Base-by-base conservation (phyloP, 2,888 invertebrate genomes). In the Synanthedon andrenaeformis region DNA sequence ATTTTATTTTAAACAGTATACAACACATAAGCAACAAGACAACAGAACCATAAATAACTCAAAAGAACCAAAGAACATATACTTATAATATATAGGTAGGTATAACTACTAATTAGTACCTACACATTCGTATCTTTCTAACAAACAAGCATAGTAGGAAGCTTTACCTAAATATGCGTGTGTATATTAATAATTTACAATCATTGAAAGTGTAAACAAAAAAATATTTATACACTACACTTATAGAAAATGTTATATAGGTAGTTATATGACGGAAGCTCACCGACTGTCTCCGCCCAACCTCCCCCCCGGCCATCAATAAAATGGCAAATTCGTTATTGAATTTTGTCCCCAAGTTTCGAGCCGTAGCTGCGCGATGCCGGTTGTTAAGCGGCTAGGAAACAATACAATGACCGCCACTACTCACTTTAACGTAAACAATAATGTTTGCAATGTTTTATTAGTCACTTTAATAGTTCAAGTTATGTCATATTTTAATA, bases 321-420 rank as follows among this genome's bases (percentile, higher is more conserved):
- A 88, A 88, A 88, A 88, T 88, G 88, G 87, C 88, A 85, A 88
- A 86, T 83, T 86, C 86, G 80, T 79, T 87, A 86, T 85, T 84
- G 87, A 84, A 85, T 86, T 87, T 86, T 84, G 79, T 83, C 74
- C 73, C 72, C 71, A 83, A 84, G 78, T 80, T 80, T 76, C 71
- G 72, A 66, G 71, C 67, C 67, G 79, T 80, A 75, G 85, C 79
- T 84, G 82, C 83, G 83, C 82, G 82, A 76, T 76, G 86, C 60
- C 85, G 85, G 85, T 81, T 78, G 78, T 75, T 79, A 77, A 72
- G 72, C 5, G 74, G 76, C 72, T 70, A 79, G 73, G 76, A 79
- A 35, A 35, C 35, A 79, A 77, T 73, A 49, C 74, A 78, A 69
- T 76, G 69, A 78, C 73, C 73, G 74, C 72, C 74, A 76, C 69